A percentile compares a stretch with the other conserved stretches of the same genome.
Conservation (phyloP, 1,140 invertebrate genomes). For the Heterodera carotae region DNA sequence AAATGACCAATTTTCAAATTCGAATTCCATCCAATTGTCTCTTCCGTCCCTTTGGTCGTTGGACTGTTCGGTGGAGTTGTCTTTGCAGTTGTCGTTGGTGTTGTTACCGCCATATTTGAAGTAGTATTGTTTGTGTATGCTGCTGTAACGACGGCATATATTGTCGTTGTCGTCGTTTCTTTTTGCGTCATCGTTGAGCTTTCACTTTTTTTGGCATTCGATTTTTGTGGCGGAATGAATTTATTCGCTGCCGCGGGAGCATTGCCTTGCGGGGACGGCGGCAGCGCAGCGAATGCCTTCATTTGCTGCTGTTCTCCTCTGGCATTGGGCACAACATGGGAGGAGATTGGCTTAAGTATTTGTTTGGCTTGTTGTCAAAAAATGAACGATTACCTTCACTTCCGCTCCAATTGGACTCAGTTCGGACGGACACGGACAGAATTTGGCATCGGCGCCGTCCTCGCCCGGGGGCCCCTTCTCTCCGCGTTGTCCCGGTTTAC, state of each 20-base stretch:
- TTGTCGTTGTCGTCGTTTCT: background rate
- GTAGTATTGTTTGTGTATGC: background rate
- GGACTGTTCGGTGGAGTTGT: background rate
- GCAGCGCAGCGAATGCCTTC: slow-evolving; percentile 9
- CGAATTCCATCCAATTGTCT: background rate
- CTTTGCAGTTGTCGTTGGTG: background rate
- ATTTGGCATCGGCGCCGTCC: slow-evolving; percentile 40
- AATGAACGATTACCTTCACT: background rate
- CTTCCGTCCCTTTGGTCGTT: background rate
- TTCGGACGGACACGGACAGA: slow-evolving; percentile 47
- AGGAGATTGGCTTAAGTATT: slow-evolving; percentile 5
- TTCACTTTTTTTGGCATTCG: background rate
- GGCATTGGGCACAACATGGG: slow-evolving; percentile 1
- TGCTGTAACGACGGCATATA: background rate
- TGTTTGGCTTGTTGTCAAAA: slow-evolving; percentile 20
- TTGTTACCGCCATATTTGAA: background rate
- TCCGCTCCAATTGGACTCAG: slow-evolving; percentile 18
- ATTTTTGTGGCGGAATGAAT: background rate
- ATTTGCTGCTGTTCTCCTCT: background rate
- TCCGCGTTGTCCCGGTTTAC: slow-evolving; percentile 36
- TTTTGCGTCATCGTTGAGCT: background rate
- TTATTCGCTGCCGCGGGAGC: background rate
- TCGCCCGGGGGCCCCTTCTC: slow-evolving; percentile 37
- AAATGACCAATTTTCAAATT: background rate
- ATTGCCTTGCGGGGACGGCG: background rate